phyloP scores from a whole-genome alignment of 2,888 invertebrate species.

The Yponomeuta sedellus region DNA sequence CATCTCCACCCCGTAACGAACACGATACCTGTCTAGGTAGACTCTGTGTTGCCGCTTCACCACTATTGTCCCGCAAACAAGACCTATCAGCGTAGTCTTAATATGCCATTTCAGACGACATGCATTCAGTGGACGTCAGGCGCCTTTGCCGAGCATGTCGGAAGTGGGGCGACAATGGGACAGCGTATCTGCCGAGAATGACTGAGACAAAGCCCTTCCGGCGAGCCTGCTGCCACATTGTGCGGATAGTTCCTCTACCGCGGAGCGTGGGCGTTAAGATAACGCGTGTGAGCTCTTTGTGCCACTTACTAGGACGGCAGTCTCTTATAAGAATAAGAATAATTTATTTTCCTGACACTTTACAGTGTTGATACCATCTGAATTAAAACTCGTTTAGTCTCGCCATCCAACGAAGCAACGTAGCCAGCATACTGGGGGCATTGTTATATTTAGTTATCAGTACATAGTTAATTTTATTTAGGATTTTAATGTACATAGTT shows the following conservation, averaged over 20 bases:
- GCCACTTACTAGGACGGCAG: no score
- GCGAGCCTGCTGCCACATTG: neutral
- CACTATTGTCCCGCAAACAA: neutral
- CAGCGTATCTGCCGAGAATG: neutral
- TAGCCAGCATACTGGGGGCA: no score
- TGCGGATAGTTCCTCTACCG: neutral
- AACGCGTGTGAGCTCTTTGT: neutral
- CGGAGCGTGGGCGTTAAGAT: neutral
- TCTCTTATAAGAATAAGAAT: neutral
- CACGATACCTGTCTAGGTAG: no score
- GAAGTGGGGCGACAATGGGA: neutral
- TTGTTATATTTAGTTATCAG: no score
- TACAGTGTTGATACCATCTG: no score
- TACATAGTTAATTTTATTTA: no score
- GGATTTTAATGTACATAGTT: no score
- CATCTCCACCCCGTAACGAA: no score
- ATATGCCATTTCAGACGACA: neutral
- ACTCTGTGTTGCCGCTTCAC: neutral
- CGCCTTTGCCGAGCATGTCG: neutral
- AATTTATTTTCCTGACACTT: no score
- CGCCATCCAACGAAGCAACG: no score
- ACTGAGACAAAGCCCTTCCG: neutral
- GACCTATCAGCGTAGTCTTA: neutral
- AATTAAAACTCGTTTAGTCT: no score
- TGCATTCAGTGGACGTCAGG: neutral